Evolutionary conservation across 2,797 vertebrate genomes (phyloP).

Genomic region (Acropternis orthonyx): DNA sequence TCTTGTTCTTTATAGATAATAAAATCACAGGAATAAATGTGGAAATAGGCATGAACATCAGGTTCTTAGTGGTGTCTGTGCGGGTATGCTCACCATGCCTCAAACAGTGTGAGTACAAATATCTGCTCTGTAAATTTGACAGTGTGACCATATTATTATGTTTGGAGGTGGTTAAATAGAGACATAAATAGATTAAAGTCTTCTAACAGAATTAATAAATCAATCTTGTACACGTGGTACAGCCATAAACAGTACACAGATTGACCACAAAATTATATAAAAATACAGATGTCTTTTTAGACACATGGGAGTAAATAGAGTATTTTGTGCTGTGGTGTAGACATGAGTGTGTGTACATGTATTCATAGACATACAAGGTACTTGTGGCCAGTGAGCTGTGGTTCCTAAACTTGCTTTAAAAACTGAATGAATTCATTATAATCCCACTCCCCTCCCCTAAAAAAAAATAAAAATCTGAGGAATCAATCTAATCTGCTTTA

Average conservation of each 20-base stretch:
- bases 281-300: neutral
- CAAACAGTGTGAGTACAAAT: neutral
- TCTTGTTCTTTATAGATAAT: neutral
- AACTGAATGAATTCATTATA: neutral
- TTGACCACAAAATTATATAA: neutral
- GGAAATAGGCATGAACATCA: neutral
- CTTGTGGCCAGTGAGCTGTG: neutral
- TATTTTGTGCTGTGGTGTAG: neutral
- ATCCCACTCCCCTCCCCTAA: fast-evolving
- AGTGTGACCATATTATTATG: neutral
- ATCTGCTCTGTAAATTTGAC: neutral
- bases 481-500: constrained; percentile 47
- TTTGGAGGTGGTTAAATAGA: neutral
- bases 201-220: neutral
- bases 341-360: neutral
- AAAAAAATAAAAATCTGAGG: neutral
- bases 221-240: neutral
- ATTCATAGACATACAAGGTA: neutral
- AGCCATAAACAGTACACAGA: neutral
- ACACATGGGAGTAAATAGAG: neutral
- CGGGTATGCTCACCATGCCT: neutral
- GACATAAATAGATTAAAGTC: neutral
- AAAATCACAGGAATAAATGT: neutral
- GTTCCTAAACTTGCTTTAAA: neutral
- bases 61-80: neutral